phyloP scores from a whole-genome alignment of 2,888 invertebrate genomes.

The Hemaris fuciformis region DNA sequence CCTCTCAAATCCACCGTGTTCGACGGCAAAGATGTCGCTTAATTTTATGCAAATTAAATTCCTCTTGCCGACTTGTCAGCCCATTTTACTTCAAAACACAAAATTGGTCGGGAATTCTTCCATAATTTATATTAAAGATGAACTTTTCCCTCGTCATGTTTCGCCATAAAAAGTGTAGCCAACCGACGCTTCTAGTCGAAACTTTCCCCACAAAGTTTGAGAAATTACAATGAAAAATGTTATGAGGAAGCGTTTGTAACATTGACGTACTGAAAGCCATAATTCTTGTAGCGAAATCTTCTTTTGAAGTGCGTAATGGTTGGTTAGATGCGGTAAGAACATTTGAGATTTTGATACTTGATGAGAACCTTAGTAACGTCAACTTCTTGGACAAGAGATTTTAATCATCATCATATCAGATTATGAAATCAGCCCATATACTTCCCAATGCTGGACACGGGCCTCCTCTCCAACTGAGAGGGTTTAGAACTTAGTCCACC shows the following conservation, averaged over 20 bases:
- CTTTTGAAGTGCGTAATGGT: not conserved
- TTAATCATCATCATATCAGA: no score
- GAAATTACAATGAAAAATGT: not conserved
- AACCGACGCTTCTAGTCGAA: not conserved
- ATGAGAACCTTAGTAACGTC: no score
- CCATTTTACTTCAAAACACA: conserved; percentile 21
- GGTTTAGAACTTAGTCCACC: no score
- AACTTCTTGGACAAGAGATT: no score
- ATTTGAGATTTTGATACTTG: no score
- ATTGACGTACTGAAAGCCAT: not conserved
- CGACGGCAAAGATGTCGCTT: conserved; percentile 12
- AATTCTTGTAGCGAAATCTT: not conserved
- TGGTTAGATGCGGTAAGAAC: no score
- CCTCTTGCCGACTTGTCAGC: conserved; percentile 20
- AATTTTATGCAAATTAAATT: conserved; percentile 26
- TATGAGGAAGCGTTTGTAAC: not conserved
- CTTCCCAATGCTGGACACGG: no score
- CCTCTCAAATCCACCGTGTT: not conserved
- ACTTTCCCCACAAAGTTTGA: not conserved
- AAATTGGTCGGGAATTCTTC: conserved; percentile 15
- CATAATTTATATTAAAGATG: conserved; percentile 22
- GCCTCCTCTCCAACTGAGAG: no score
- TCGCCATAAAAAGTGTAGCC: conserved; percentile 3
- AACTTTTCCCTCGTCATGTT: conserved; percentile 25
- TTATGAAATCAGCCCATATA: no score